Base-by-base conservation (phyloP, 2,888 invertebrate genomes). In the Microctonus brassicae region DNA sequence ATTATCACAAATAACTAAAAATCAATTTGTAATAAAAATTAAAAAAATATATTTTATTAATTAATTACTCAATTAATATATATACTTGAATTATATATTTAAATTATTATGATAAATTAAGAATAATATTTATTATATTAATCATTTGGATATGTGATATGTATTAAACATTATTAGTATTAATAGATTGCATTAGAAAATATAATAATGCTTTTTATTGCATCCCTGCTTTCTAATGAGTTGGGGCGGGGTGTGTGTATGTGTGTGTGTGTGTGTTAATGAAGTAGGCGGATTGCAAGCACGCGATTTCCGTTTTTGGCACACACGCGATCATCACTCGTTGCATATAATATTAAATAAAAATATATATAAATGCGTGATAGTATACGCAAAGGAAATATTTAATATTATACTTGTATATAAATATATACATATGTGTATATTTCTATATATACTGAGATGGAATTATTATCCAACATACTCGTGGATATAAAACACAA, bases 261-360 rank as follows among this genome's bases (percentile, higher is more conserved):
- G 58, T 71, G 60, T n/a, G 58, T 71, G 60, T n/a, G 58, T 71
- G 60, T n/a, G n/a, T 69, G 70, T 73, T 77, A 79, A 78, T 72
- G 78, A 79, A 71, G 78, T 78, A 69, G 68, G 68, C 68, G 79
- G 77, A 70, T 73, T 70, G 69, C 63, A 53, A 73, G 72, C 78
- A 78, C 79, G 78, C 78, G 78, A 79, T 77, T 78, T 79, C 78
- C 77, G 76, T 74, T 76, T 74, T 63, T 70, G 42, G 73, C 72
- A 71, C 73, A 74, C 77, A 73, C 74, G 72, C 73, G 67, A 62
- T 72, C 58, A 36, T 67, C n/a, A n/a, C 47, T 47, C 47, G 47
- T 47, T 47, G 47, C 47, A 47, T 47, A 57, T 60, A 64, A 24
- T 33, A 26, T 24, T 24, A 39, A 11, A 20, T 42, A 9, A 10